Evolutionary conservation across 2,113 vertebrate species (phyloP).

Genomic region (Atrichornis clamosus): DNA sequence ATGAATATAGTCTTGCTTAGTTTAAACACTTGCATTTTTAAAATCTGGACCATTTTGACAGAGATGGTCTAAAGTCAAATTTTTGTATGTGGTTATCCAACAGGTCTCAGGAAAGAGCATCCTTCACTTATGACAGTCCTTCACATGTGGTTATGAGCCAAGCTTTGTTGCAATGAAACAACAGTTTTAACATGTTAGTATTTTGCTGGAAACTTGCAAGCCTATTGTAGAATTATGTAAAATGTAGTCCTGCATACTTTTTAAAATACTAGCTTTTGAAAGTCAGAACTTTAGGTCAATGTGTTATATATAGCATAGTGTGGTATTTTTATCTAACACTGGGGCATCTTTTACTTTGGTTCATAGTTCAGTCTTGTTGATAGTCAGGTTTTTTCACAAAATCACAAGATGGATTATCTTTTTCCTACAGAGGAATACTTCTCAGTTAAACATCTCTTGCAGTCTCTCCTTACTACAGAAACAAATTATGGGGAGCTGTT

Average conservation of each 20-base stretch:
- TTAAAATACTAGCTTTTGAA: neutral
- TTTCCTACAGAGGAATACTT: fast-evolving
- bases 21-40: neutral
- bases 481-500: fast-evolving
- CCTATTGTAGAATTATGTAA: neutral
- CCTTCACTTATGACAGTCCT: neutral
- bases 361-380: neutral
- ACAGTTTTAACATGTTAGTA: neutral
- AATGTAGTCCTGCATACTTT: neutral
- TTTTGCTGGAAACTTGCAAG: neutral
- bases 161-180: neutral
- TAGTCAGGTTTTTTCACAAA: neutral
- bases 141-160: neutral
- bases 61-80: neutral
- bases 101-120: neutral
- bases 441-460: neutral
- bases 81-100: neutral
- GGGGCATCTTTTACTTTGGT: neutral
- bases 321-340: neutral
- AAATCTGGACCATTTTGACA: neutral
- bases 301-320: neutral
- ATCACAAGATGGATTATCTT: neutral
- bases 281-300: neutral
- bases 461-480: neutral
- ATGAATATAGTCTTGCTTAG: neutral